Evolutionary conservation across 2,113 vertebrate genomes (phyloP).

Genomic region (Fulmarus glacialis): DNA sequence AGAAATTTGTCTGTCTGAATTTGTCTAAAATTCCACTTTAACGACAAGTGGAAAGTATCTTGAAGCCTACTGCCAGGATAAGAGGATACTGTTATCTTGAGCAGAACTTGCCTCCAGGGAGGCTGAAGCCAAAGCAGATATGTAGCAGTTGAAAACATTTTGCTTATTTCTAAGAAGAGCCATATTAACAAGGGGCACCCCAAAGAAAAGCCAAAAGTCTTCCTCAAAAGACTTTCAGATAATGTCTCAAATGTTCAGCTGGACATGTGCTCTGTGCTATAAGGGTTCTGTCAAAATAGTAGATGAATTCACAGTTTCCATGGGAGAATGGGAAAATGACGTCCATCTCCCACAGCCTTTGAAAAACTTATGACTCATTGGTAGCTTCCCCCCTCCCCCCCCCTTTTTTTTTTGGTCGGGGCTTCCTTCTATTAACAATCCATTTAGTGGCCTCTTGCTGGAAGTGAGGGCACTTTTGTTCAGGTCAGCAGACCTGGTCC

Average conservation of each 20-base stretch:
- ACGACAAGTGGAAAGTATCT: not conserved
- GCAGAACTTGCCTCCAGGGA: not conserved
- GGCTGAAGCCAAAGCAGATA: not conserved
- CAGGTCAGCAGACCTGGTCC: not conserved
- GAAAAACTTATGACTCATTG: not conserved
- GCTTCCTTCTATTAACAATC: not conserved
- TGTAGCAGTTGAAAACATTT: not conserved
- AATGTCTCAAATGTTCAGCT: not conserved
- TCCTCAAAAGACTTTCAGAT: not conserved
- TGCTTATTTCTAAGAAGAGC: not conserved
- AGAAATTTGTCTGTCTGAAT: not conserved
- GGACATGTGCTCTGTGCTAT: not conserved
- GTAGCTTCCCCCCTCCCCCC: not conserved
- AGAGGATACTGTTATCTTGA: not conserved
- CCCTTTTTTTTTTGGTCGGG: not conserved
- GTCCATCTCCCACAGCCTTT: not conserved
- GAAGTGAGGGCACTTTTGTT: conserved; percentile 22
- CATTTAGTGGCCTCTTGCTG: conserved; percentile 11
- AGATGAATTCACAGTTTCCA: not conserved
- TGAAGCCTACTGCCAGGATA: not conserved
- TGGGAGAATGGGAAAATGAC: not conserved
- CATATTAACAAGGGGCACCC: not conserved
- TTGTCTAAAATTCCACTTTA: not conserved
- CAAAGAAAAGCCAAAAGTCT: not conserved
- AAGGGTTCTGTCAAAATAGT: not conserved